phyloP scores from a whole-genome alignment of 2,113 vertebrate genomes.

The Eurypyga helias region DNA sequence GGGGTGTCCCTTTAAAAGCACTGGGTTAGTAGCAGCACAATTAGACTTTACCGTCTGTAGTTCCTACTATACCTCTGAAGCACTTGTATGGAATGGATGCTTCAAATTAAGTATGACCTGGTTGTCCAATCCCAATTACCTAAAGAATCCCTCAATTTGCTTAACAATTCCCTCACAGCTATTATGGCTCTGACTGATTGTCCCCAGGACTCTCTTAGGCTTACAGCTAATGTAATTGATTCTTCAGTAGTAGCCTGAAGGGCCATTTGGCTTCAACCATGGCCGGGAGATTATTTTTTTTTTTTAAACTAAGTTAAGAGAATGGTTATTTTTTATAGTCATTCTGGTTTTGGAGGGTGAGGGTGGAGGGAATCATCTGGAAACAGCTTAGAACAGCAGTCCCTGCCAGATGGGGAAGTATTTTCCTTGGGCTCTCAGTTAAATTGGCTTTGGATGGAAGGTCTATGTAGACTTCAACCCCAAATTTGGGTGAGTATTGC shows the following conservation, averaged over 20 bases:
- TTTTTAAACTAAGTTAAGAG: conserved; percentile 35
- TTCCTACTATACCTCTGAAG: conserved; percentile 58
- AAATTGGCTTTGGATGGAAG: conserved; percentile 34
- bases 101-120: conserved; percentile 74
- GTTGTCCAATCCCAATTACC: conserved; percentile 73
- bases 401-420: not conserved
- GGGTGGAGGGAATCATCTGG: not conserved
- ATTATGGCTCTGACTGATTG: conserved; percentile 73
- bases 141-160: conserved; percentile 76
- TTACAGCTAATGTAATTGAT: conserved; percentile 72
- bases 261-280: conserved; percentile 66
- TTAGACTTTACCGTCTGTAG: conserved; percentile 57
- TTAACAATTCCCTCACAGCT: conserved; percentile 74
- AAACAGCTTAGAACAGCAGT: conserved; percentile 5
- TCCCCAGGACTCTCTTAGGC: conserved; percentile 69
- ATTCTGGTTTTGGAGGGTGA: conserved; percentile 37
- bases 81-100: conserved; percentile 69
- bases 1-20: conserved; percentile 7
- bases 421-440: conserved; percentile 32
- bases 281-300: conserved; percentile 21
- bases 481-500: not conserved
- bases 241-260: conserved; percentile 71
- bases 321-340: conserved; percentile 35
- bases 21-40: conserved; percentile 40
- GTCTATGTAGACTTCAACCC: not conserved